phyloP scores from a whole-genome alignment of 1,140 invertebrate species.

The Ips typographus region DNA sequence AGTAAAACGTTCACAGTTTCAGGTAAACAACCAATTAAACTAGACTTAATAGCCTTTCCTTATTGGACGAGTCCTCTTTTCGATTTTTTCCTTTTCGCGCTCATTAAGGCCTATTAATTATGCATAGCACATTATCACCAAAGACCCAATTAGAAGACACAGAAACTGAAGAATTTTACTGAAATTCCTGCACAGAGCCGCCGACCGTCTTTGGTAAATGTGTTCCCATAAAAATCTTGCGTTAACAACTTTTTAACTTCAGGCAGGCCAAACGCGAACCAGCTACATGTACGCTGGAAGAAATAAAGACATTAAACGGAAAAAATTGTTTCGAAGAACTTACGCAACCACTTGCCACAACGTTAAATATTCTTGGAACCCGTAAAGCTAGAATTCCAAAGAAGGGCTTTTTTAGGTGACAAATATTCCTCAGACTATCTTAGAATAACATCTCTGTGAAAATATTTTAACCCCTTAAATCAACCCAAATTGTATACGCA shows the following conservation, averaged over 20 bases:
- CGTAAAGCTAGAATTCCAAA: neutral
- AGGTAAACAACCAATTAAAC: constrained; percentile 10
- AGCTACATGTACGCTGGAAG: constrained; percentile 14
- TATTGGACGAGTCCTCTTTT: constrained; percentile 10
- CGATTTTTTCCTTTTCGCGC: constrained; percentile 12
- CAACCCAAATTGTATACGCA: too few species aligned
- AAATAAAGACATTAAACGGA: constrained; percentile 26
- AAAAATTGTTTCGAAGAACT: constrained; percentile 26
- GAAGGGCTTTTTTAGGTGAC: neutral
- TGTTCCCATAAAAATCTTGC: constrained; percentile 25
- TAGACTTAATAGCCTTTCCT: constrained; percentile 19
- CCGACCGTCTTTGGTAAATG: constrained; percentile 19
- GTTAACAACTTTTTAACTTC: constrained; percentile 25
- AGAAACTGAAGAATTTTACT: constrained; percentile 23
- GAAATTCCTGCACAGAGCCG: constrained; percentile 24
- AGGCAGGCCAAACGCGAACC: neutral
- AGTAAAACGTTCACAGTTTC: constrained; percentile 19
- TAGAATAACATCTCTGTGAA: too few species aligned
- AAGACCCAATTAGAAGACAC: constrained; percentile 26
- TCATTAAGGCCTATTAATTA: constrained; percentile 24
- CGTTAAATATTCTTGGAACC: constrained; percentile 13
- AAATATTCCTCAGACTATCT: too few species aligned
- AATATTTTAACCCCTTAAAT: too few species aligned
- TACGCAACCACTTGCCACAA: constrained; percentile 13
- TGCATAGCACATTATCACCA: constrained; percentile 23